Evolutionary conservation across 2,113 vertebrate species (phyloP).

Genomic region (Megaceryle torquata): DNA sequence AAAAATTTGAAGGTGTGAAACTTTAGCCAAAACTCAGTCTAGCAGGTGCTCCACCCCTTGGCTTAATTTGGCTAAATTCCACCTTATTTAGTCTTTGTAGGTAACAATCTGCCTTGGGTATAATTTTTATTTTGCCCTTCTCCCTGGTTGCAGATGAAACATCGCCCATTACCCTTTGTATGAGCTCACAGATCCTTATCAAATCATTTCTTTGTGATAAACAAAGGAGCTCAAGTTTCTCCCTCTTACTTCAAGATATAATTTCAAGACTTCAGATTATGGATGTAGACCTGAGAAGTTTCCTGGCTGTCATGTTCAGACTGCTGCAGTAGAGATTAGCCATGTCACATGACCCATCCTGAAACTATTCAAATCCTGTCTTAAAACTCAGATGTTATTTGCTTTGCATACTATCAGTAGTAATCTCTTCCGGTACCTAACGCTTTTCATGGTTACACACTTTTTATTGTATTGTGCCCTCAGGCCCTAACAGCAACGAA

Average conservation of each 20-base stretch:
- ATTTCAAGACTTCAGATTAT: background rate
- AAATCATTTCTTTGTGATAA: background rate
- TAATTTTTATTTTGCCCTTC: background rate
- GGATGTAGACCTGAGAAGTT: background rate
- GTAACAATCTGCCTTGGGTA: background rate
- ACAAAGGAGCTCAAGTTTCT: background rate
- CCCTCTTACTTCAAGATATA: background rate
- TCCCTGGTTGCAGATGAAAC: background rate
- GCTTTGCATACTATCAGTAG: background rate
- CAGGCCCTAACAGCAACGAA: background rate
- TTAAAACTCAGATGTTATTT: background rate
- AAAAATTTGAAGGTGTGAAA: background rate
- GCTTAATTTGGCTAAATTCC: background rate
- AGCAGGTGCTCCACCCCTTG: background rate
- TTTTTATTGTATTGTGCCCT: background rate
- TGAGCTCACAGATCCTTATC: slow-evolving; percentile 43
- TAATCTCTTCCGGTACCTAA: background rate
- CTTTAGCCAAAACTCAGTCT: background rate
- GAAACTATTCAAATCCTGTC: background rate
- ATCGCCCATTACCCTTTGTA: background rate
- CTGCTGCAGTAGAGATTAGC: background rate
- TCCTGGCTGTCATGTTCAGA: background rate
- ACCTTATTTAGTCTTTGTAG: background rate
- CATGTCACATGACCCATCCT: background rate
- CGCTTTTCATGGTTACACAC: background rate